Base-by-base conservation (phyloP, 2,797 vertebrate species). In the Lateolabrax maculatus region DNA sequence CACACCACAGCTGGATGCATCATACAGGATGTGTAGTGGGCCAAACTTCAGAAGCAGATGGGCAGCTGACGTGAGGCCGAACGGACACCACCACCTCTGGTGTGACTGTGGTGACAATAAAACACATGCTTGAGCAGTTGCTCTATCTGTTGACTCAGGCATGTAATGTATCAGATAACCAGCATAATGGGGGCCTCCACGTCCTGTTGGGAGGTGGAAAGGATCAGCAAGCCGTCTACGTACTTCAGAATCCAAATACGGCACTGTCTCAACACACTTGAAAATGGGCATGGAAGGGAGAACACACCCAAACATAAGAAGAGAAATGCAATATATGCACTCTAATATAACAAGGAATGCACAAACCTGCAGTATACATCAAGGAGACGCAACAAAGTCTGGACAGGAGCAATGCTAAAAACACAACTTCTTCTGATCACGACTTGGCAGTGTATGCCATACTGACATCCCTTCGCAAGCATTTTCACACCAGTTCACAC, bases 31-130 rank as follows among this genome's bases (percentile, higher is more conserved):
- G 27, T 62, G 2, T 31, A 74, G 55, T 41, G 34, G 13, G 21
- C 21, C 16, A 13, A 11, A 71, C 27, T 52, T 79, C 13, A 57
- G 12, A 75, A 57, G 49, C 34, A 64, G 74, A 53, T 60, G 23
- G 21, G 62, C n/a, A 60, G 18, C 41, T 53, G 48, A 46, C 4
- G 13, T 39, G 13, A 68, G 63, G 31, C 36, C 3, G 2, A 67
- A 60, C 1, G 16, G 27, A 44, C 64, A 61, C 25, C 7, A 37
- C 39, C 64, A 25, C 44, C 53, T 57, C 51, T 23, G 29, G 52
- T 19, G 5, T 57, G 27, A 73, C 23, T 16, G 4, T 36, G 19
- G 19, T 37, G 16, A 36, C 21, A 51, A 63, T n/a, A 62, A 58
- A 44, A 13, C 31, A 58, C 12, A 19, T 19, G 8, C 51, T 63